These are phyloP conservation scores for Coracias cyanogaster DNA, from an alignment of 2,797 vertebrate species.

Conservation along the genomic window DNA sequence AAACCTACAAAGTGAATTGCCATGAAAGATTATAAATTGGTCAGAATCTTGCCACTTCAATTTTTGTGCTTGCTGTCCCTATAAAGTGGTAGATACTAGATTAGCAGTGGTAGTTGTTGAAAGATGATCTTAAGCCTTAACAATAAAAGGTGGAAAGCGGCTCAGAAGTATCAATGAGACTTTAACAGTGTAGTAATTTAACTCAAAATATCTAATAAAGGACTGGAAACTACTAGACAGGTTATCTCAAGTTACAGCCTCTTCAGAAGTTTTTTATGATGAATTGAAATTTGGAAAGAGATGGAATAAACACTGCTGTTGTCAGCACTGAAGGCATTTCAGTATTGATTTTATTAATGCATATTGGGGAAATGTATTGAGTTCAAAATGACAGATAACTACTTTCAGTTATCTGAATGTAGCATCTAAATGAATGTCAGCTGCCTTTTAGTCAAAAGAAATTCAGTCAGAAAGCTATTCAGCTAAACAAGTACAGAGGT, in stretches of 20 bases:
- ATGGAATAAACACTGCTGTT: not conserved
- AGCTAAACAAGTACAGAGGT: not conserved
- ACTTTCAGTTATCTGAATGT: not conserved
- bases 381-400: not conserved
- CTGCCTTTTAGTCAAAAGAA: not conserved
- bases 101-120: not conserved
- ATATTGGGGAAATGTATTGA: not conserved
- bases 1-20: not conserved
- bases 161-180: not conserved
- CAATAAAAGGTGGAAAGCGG: rapidly evolving
- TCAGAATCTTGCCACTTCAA: not conserved
- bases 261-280: not conserved
- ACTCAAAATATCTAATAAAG: not conserved
- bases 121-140: not conserved
- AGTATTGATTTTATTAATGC: not conserved
- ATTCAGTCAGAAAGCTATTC: not conserved
- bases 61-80: not conserved
- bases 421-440: not conserved
- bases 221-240: not conserved
- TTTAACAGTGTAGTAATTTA: not conserved
- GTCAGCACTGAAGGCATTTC: not conserved
- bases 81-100: not conserved
- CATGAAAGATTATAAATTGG: not conserved
- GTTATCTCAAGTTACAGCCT: not conserved
- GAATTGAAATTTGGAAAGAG: not conserved